Base-by-base conservation (phyloP, 2,797 vertebrate species). In the Borostomias antarcticus region DNA sequence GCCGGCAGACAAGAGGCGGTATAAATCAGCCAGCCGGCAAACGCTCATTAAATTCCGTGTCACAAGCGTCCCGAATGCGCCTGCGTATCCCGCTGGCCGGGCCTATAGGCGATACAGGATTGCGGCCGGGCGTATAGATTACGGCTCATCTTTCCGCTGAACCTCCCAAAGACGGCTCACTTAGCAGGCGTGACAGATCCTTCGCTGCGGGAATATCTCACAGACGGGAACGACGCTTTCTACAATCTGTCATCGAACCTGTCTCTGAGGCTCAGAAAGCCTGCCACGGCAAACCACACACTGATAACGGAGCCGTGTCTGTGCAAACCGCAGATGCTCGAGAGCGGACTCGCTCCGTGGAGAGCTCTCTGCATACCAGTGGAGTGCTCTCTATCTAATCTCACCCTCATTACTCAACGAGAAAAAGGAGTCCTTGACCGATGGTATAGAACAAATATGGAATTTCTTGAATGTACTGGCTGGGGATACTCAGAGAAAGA, bases 1-100 rank as follows among this genome's bases (percentile, higher is more conserved):
- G 82, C 84, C 59, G 19, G 69, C 45, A 61, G 60, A 59, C 26
- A 56, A n/a, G n/a, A 81, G 74, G 84, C 78, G 69, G 64, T 69
- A 80, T 91, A 86, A 90, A 90, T 91, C 86, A 89, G 64, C n/a
- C 40, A 21, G 19, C 51, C 47, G 43, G 80, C 66, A 74, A 75
- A 72, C 68, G 4, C 68, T 81, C 77, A 82, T 90, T 89, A 88
- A 88, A 88, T 77, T 73, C 32, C 7, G 25, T 74, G 82, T 89
- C 85, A 26, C 26, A 70, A 62, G 40, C 11, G 37, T 15, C 11
- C n/a, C 17, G 37, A 2, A 15, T 40, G 56, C 37, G 70, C 72
- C 69, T 67, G 81, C 72, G 59, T 71, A 37, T n/a, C 40, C n/a
- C 59, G 60, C 62, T 33, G 64, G 66, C 2, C 17, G 58, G 35